phyloP scores from a whole-genome alignment of 2,888 invertebrate species.

The Apoda limacodes region DNA sequence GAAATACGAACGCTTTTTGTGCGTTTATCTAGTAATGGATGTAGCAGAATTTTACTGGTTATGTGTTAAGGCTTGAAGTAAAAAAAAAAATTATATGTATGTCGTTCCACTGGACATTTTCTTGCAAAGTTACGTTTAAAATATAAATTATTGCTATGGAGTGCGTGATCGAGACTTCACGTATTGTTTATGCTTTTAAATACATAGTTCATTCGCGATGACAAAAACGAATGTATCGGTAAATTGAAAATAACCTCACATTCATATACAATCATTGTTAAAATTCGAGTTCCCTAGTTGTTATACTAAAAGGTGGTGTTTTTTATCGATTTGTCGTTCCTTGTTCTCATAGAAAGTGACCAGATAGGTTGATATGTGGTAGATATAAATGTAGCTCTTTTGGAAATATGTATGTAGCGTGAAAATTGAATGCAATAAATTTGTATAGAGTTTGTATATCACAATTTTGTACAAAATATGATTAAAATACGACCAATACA shows the following conservation, averaged over 20 bases:
- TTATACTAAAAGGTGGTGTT: too few species aligned
- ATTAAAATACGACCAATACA: too few species aligned
- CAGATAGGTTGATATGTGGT: constrained; percentile 28
- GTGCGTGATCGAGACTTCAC: not conserved
- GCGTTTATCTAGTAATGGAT: constrained; percentile 52
- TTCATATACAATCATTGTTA: not conserved
- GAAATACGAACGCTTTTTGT: constrained; percentile 54
- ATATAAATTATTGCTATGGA: constrained; percentile 50
- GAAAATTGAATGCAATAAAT: constrained; percentile 61
- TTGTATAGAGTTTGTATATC: constrained; percentile 34
- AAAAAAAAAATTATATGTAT: constrained; percentile 43
- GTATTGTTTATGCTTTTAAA: constrained; percentile 31
- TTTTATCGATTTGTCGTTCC: too few species aligned
- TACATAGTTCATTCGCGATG: not conserved
- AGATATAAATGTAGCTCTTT: constrained; percentile 38
- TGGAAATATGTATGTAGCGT: constrained; percentile 56
- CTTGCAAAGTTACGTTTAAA: constrained; percentile 48
- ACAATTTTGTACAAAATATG: constrained; percentile 25
- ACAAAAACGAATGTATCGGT: not conserved
- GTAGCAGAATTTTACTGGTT: constrained; percentile 23
- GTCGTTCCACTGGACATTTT: constrained; percentile 50
- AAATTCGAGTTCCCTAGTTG: constrained; percentile 27
- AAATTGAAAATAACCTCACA: not conserved
- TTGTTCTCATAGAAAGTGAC: too few species aligned
- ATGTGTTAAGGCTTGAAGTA: constrained; percentile 37